phyloP scores from a whole-genome alignment of 2,888 invertebrate species.

The Belgica antarctica region DNA sequence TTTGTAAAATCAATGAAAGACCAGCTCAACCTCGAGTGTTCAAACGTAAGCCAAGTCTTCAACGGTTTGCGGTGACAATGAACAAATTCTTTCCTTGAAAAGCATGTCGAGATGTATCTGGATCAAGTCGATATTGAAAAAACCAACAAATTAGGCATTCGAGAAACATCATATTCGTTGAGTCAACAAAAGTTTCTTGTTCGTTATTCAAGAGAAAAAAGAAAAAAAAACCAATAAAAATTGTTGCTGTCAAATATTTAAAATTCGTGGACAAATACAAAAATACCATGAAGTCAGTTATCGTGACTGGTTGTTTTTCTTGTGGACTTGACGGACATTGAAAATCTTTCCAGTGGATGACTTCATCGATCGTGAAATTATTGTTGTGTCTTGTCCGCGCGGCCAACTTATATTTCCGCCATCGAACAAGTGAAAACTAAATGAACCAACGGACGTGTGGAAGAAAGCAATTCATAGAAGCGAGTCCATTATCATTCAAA shows the following conservation, averaged over 20 bases:
- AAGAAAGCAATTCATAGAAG: too few relatives aligned
- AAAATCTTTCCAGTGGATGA: slow-evolving; percentile 4
- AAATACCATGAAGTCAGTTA: not conserved
- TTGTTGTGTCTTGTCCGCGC: too few relatives aligned
- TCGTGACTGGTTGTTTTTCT: not conserved
- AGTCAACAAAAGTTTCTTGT: slow-evolving; percentile 33
- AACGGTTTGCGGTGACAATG: too few relatives aligned
- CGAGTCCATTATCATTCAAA: too few relatives aligned
- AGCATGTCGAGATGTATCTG: slow-evolving; percentile 20
- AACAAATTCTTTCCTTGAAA: too few relatives aligned
- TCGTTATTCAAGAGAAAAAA: slow-evolving; percentile 20
- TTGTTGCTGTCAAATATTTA: slow-evolving; percentile 40
- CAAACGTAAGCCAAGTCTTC: too few relatives aligned
- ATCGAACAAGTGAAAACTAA: too few relatives aligned
- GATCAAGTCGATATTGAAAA: slow-evolving; percentile 37
- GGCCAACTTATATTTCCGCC: too few relatives aligned
- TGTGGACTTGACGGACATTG: slow-evolving; percentile 5
- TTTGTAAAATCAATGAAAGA: too few relatives aligned
- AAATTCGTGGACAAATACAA: slow-evolving; percentile 40
- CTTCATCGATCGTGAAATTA: too few relatives aligned
- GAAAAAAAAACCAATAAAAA: slow-evolving; percentile 29
- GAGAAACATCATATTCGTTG: slow-evolving; percentile 32
- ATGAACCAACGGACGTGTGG: too few relatives aligned
- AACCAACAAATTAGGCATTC: slow-evolving; percentile 37
- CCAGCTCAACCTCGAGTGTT: too few relatives aligned